These are phyloP conservation scores for Fringilla coelebs DNA, from an alignment of 2,797 vertebrate genomes.

Conservation along the genomic window DNA sequence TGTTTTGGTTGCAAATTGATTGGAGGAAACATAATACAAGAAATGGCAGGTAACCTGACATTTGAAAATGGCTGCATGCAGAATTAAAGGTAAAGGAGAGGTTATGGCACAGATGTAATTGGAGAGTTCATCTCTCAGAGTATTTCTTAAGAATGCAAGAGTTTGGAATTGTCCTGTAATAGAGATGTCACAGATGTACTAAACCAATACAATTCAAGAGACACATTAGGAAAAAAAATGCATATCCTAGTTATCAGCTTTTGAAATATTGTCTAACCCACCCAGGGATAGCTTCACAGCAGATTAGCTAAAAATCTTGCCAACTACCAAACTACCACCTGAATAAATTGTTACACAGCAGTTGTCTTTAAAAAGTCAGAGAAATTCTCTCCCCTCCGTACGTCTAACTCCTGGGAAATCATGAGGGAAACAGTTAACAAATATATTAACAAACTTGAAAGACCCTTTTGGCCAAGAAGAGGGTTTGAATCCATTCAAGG, in stretches of 20 bases:
- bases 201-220: background rate
- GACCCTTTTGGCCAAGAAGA: slow-evolving; percentile 18
- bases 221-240: rapidly evolving
- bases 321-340: background rate
- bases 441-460: slow-evolving; percentile 24
- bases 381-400: background rate
- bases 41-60: background rate
- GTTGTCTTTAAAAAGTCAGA: background rate
- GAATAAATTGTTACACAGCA: background rate
- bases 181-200: background rate
- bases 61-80: background rate
- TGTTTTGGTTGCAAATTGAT: background rate
- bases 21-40: background rate
- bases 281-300: background rate
- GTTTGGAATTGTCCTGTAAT: background rate
- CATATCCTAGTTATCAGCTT: background rate
- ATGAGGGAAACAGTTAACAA: background rate
- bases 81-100: background rate
- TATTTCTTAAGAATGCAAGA: background rate
- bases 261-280: background rate
- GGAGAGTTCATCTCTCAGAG: background rate
- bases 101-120: background rate
- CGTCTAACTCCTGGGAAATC: slow-evolving; percentile 19
- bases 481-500: slow-evolving; percentile 40
- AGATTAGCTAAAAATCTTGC: background rate